Conservation (phyloP, 2,113 vertebrate genomes). For the Drymodes brunneopygia region DNA sequence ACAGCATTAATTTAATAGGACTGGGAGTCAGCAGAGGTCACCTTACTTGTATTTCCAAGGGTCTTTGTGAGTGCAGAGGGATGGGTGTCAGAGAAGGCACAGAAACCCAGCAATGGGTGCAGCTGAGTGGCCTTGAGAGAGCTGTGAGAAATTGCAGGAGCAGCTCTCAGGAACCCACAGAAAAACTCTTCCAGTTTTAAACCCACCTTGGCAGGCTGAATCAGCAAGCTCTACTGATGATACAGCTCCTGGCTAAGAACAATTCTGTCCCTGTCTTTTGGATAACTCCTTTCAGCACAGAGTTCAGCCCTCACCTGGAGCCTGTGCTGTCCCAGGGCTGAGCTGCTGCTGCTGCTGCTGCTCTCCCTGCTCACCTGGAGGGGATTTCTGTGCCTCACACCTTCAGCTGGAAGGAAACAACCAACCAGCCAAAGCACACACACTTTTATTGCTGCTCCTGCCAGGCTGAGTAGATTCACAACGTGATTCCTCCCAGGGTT, state of each 20-base stretch:
- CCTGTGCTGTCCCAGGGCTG: accelerated
- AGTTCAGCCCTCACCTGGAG: accelerated
- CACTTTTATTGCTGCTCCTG: not conserved
- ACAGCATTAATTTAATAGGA: not conserved
- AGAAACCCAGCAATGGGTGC: not conserved
- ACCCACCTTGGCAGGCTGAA: not conserved
- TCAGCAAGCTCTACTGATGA: not conserved
- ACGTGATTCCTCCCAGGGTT: not conserved
- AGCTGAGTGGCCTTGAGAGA: not conserved
- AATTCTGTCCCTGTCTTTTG: not conserved
- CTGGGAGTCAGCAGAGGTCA: not conserved
- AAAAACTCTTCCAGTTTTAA: not conserved
- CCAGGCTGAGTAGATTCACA: not conserved
- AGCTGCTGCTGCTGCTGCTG: not conserved
- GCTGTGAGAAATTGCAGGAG: not conserved
- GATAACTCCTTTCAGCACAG: not conserved
- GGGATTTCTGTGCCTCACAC: not conserved
- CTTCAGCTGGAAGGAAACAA: not conserved
- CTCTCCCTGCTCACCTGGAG: not conserved
- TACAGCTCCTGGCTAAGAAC: not conserved
- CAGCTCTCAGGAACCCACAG: not conserved
- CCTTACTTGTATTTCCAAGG: not conserved
- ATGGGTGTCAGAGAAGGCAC: not conserved
- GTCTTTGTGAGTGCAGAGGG: not conserved
- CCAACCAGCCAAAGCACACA: not conserved